Conservation (phyloP, 2,113 vertebrate species). For the Rhinogobius similis region DNA sequence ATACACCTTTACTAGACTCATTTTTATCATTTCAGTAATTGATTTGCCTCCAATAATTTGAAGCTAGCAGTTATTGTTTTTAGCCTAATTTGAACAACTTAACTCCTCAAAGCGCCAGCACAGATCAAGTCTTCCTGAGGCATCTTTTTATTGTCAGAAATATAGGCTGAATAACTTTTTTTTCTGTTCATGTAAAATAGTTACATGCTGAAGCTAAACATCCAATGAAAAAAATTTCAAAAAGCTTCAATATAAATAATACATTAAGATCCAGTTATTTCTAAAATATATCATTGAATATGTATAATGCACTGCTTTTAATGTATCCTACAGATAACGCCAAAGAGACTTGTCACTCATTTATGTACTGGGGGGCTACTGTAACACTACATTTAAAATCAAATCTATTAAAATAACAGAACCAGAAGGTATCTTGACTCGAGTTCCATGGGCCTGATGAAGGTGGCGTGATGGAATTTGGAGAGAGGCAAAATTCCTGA, state of each 20-base stretch:
- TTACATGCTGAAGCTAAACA: no score
- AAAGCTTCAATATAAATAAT: neutral
- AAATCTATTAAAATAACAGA: conserved; percentile 31
- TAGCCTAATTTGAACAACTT: neutral
- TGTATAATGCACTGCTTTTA: neutral
- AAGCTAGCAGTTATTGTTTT: neutral
- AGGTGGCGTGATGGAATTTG: conserved; percentile 49
- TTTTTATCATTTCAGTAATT: neutral
- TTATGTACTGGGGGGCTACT: neutral
- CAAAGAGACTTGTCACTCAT: conserved; percentile 6
- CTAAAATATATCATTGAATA: no score
- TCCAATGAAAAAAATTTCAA: no score
- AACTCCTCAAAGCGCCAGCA: neutral
- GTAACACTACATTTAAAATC: conserved; percentile 9
- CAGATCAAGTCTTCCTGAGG: neutral
- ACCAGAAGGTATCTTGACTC: neutral
- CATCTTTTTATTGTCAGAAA: neutral
- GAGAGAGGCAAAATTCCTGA: conserved; percentile 26
- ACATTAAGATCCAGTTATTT: neutral
- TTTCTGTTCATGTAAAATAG: neutral
- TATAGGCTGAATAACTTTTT: neutral
- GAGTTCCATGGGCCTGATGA: conserved; percentile 38
- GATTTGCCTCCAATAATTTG: neutral
- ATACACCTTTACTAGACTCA: neutral
- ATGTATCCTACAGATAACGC: neutral